Conservation (phyloP, 1,140 invertebrate species). For the Hycleus phaleratus region DNA sequence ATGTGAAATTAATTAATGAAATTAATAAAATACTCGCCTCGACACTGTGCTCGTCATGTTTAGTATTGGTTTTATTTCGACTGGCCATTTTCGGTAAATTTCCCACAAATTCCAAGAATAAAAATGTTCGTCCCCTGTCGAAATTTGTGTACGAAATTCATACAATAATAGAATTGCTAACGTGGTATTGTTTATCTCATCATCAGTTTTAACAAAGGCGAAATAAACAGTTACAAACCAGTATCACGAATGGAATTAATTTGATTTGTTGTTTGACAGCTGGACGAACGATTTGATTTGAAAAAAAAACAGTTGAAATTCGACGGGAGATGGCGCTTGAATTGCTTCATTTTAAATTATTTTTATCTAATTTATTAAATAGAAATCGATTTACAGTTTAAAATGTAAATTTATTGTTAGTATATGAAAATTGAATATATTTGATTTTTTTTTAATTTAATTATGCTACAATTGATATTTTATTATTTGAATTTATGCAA, state of each 20-base stretch:
- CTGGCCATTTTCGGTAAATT: conserved; percentile 22
- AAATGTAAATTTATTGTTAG: too few relatives aligned
- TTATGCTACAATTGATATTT: too few relatives aligned
- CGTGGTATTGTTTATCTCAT: neutral
- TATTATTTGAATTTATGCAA: too few relatives aligned
- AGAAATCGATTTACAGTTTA: too few relatives aligned
- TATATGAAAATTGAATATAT: too few relatives aligned
- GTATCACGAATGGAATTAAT: neutral
- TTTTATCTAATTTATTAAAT: too few relatives aligned
- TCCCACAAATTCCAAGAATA: too few relatives aligned
- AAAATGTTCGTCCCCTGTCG: too few relatives aligned
- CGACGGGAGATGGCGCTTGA: too few relatives aligned
- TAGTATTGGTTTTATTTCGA: conserved; percentile 28
- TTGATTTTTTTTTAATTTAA: too few relatives aligned
- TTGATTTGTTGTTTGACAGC: neutral
- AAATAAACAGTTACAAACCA: neutral
- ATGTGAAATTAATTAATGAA: neutral
- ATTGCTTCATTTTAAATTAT: too few relatives aligned
- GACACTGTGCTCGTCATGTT: conserved; percentile 45
- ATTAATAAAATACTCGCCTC: conserved; percentile 39
- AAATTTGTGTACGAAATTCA: too few relatives aligned
- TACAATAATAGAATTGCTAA: neutral
- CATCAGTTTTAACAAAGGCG: neutral
- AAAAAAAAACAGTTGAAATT: neutral
- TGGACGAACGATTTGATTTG: neutral